Conservation (phyloP, 2,113 vertebrate genomes). For the Daboia siamensis region DNA sequence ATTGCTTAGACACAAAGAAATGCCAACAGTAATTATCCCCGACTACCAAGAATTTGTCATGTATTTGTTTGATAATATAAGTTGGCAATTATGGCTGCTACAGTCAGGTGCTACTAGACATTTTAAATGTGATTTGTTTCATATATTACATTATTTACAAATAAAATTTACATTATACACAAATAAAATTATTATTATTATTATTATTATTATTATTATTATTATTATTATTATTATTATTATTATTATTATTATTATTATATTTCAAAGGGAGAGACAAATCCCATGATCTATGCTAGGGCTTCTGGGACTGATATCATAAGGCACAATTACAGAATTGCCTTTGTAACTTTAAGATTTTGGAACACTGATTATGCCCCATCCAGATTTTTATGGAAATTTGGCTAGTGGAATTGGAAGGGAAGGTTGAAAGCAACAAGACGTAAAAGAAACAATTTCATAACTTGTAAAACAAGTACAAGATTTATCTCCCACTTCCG, state of each 20-base stretch:
- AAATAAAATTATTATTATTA: no score
- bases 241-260: no score
- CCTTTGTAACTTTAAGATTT: background rate
- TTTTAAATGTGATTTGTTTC: conserved; percentile 42
- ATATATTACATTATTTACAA: conserved; percentile 24
- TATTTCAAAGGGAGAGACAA: background rate
- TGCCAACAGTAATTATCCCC: conserved; percentile 57
- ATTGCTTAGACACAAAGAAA: conserved; percentile 43
- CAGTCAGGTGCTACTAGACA: conserved; percentile 39
- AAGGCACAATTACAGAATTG: background rate
- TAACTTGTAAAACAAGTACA: no score
- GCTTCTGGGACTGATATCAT: background rate
- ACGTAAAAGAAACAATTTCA: no score
- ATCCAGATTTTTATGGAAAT: background rate
- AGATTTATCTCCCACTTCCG: no score
- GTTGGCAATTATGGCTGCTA: conserved; percentile 36
- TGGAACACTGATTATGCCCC: background rate
- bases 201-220: no score
- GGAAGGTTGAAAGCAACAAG: background rate
- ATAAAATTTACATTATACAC: no score
- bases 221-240: no score
- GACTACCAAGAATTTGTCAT: conserved; percentile 43
- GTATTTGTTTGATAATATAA: conserved; percentile 45
- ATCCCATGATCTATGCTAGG: background rate
- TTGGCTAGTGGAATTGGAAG: background rate